These are phyloP conservation scores for Diaphora mendica DNA, from an alignment of 2,888 invertebrate genomes.

Conservation along the genomic window DNA sequence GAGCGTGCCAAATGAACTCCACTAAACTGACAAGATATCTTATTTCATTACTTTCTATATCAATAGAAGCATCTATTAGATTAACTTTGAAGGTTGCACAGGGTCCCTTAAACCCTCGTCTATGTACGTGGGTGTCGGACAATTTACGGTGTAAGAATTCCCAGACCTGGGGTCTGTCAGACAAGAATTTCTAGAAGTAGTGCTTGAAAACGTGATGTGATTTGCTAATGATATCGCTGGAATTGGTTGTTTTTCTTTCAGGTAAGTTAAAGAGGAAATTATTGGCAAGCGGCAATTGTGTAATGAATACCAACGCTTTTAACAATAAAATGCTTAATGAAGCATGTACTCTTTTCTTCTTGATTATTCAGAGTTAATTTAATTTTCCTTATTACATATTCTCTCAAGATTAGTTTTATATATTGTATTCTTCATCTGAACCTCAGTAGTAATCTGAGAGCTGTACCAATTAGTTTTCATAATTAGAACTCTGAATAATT, in stretches of 20 bases:
- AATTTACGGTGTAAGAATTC: constrained; percentile 37
- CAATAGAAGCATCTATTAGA: constrained; percentile 45
- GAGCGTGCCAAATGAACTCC: constrained; percentile 42
- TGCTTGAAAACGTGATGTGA: constrained; percentile 30
- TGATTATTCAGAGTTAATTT: neutral
- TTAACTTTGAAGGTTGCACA: constrained; percentile 45
- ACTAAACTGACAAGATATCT: constrained; percentile 35
- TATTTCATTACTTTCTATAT: constrained; percentile 51
- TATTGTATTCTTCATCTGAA: neutral
- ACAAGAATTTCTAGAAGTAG: constrained; percentile 25
- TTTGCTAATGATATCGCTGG: constrained; percentile 31
- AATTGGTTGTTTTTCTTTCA: constrained; percentile 7
- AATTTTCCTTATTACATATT: neutral
- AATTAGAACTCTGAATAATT: neutral
- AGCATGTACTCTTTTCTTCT: neutral
- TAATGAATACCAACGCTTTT: neutral
- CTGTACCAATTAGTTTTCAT: neutral
- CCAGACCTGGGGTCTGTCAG: constrained; percentile 33
- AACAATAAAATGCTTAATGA: neutral
- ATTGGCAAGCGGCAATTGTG: neutral
- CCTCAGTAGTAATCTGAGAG: neutral
- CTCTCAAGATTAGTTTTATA: neutral
- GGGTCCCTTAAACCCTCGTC: constrained; percentile 45
- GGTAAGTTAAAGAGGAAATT: neutral
- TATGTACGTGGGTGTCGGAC: constrained; percentile 29